Evolutionary conservation across 2,113 vertebrate species (phyloP).

Genomic region (Ctenomys sociabilis): DNA sequence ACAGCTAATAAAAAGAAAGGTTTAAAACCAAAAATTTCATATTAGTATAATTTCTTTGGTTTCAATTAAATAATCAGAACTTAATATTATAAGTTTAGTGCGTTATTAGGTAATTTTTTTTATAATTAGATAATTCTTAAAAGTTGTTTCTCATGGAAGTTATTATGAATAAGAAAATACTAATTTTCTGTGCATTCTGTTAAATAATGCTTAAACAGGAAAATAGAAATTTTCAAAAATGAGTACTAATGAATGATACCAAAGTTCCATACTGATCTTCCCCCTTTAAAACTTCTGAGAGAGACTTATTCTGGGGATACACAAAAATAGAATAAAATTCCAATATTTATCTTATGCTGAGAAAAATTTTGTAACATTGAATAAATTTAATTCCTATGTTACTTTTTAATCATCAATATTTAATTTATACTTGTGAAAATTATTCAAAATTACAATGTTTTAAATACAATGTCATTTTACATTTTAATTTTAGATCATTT

Average conservation of each 20-base stretch:
- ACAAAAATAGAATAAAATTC: neutral
- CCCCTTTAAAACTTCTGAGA: neutral
- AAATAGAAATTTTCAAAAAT: neutral
- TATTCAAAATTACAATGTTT: neutral
- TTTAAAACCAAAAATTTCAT: constrained; percentile 40
- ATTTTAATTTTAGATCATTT: neutral
- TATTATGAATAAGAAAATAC: constrained; percentile 35
- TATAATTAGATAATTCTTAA: constrained; percentile 37
- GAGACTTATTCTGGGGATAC: neutral
- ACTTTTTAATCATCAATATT: neutral
- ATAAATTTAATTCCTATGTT: neutral
- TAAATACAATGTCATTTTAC: neutral
- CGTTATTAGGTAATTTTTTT: constrained; percentile 45
- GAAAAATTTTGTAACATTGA: constrained; percentile 1
- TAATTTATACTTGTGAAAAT: constrained; percentile 22
- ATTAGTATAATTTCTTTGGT: constrained; percentile 35
- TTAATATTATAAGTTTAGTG: constrained; percentile 51
- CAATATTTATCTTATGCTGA: neutral
- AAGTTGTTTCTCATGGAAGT: constrained; percentile 43
- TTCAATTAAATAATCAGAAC: constrained; percentile 68
- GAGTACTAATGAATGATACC: neutral
- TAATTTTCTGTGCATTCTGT: neutral
- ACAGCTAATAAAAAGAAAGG: constrained; percentile 44
- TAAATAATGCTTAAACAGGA: neutral
- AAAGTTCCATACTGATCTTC: neutral